Evolutionary conservation across 2,113 vertebrate species (phyloP), one percentile per base, ranked within the genome.

Genomic region (Ifrita kowaldi): DNA sequence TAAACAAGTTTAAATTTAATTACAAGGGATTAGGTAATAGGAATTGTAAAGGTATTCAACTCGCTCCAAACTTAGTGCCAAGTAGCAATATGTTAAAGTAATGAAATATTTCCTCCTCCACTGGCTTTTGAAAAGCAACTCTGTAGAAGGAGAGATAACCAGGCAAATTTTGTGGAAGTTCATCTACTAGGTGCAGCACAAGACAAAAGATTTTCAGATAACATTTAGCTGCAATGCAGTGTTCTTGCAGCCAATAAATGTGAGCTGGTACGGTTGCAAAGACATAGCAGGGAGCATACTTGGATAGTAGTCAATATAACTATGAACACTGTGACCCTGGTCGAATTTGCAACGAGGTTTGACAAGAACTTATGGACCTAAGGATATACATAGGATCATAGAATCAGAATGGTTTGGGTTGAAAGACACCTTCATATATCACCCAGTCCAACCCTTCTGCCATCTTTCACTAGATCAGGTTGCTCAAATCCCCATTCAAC

Each of bases 271-370:
- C 5, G 10, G 4, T 63, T 74, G 15, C 19, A 49, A 68, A 71
- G 16, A 27, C 32, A 22, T 5, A 84, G 15, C 9, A 47, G 16
- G 52, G 20, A 53, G 9, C 76, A 77, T 41, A 52, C 22, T 39
- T 35, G 9, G 17, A 16, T 30, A 26, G 1, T 24, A 41, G 3
- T 56, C 3, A 1, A 6, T 20, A 27, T 11, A 39, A 55, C 3
- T 0, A 3, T 33, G 15, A 20, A 41, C 7, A 19, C 6, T 11
- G 20, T 33, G 41, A 24, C 2, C 11, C 3, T 28, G 8, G 9
- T 46, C 11, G 44, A 33, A 78, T 74, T 53, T 81, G 2, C 8
- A 16, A 20, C 9, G 21, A 73, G 6, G 1, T 47, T 52, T 87
- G 11, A 7, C 37, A 80, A 80, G 50, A 91, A 80, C 4, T n/a